Conservation (phyloP, 2,113 vertebrate genomes). For the Sceloporus tristichus region DNA sequence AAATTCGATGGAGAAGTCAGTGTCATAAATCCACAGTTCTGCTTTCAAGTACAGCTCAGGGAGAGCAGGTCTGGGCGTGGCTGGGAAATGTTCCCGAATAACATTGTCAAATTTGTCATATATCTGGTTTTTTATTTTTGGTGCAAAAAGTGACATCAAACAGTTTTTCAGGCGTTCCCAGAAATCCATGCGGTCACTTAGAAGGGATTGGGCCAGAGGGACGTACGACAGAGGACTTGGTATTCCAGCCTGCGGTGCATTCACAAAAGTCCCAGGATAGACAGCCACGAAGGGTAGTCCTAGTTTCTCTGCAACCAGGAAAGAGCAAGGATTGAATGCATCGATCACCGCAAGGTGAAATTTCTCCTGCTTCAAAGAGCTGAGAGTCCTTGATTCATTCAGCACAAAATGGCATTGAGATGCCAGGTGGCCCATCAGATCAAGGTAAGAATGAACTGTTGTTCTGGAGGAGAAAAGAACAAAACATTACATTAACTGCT, state of each 20-base stretch:
- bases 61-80: slow-evolving; percentile 58
- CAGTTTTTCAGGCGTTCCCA: slow-evolving; percentile 73
- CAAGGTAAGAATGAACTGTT: slow-evolving; percentile 51
- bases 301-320: slow-evolving; percentile 67
- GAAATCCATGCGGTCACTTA: slow-evolving; percentile 73
- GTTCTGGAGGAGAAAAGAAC: slow-evolving; percentile 45
- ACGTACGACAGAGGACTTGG: slow-evolving; percentile 67
- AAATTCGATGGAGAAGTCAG: slow-evolving; percentile 80
- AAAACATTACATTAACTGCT: slow-evolving; percentile 1
- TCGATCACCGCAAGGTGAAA: slow-evolving; percentile 67
- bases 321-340: slow-evolving; percentile 76
- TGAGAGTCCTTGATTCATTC: slow-evolving; percentile 61
- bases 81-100: slow-evolving; percentile 73
- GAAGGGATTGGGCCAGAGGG: slow-evolving; percentile 55
- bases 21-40: slow-evolving; percentile 80
- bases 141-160: slow-evolving; percentile 58
- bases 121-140: slow-evolving; percentile 43
- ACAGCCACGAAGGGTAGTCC: slow-evolving; percentile 63
- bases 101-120: slow-evolving; percentile 58
- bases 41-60: slow-evolving; percentile 72
- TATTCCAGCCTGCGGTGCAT: slow-evolving; percentile 45
- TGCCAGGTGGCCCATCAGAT: slow-evolving; percentile 53
- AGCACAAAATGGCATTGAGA: slow-evolving; percentile 71
- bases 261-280: slow-evolving; percentile 46
- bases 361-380: slow-evolving; percentile 65